Evolutionary conservation across 2,888 invertebrate genomes (phyloP), one percentile per base, ranked within the genome.

Genomic region (Cantharis flavilabris): DNA sequence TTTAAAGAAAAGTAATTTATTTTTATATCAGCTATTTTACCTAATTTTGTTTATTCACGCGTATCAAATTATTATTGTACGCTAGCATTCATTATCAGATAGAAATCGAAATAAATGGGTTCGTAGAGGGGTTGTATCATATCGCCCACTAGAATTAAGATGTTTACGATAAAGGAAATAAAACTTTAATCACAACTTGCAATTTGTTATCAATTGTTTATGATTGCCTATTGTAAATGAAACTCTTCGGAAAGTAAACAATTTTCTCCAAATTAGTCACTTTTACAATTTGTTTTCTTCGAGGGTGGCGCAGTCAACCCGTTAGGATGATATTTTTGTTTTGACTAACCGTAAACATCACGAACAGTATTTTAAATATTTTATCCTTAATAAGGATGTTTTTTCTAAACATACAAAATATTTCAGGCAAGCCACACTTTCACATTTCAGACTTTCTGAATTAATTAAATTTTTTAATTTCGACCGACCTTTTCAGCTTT

Each of bases 51-150:
- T 81, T 80, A 79, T 23, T 79, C 77, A 79, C 79, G 81, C 81
- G 82, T 79, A 79, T 79, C 80, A 78, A 82, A 83, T 84, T 83
- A 49, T 49, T 49, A 82, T 76, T 82, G 82, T 80, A 78, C 80
- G 80, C 80, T 33, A 79, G 82, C 81, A 49, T 81, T 79, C 83
- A 49, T 84, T 84, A 85, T 84, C 84, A 83, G 84, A 85, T 84
- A 83, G 80, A 81, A 83, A 85, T 84, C 84, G 83, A 82, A 84
- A 84, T 84, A 83, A 82, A 85, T 83, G 84, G 84, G 7, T n/a
- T 49, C 49, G 49, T 7, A 49, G 49, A 49, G 49, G 49, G 49
- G 49, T 49, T 7, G 49, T 5, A 49, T 49, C 49, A 49, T 49
- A 49, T 49, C 49, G 49, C n/a, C 13, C n/a, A 49, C n/a, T 49